Percentiles rank a stretch among this genome's conserved stretches.
Conservation (phyloP, 1,140 invertebrate species). For the Orchestia grillus region DNA sequence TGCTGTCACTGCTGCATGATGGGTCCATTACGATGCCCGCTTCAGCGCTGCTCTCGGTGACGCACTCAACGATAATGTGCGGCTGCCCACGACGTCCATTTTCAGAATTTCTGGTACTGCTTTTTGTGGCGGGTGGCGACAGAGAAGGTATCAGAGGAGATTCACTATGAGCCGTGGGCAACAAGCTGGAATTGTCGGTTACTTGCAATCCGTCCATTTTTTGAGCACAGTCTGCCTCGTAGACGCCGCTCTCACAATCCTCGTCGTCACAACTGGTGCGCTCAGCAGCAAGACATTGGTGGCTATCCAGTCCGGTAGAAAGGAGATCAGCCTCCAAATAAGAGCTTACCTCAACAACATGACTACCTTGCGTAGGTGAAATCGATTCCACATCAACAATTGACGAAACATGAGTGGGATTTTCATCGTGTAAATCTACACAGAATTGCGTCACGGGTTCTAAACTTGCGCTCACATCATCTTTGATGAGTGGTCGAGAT, state of each 20-base stretch:
- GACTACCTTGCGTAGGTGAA: neutral
- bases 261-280: neutral
- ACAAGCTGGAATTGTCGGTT: neutral
- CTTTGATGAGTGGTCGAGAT: neutral
- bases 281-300: neutral
- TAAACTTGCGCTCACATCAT: neutral
- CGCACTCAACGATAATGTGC: neutral
- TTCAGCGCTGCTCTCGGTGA: neutral
- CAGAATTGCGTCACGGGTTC: neutral
- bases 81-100: neutral
- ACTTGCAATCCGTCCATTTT: neutral
- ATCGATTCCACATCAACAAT: neutral
- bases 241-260: slow-evolving; percentile 28
- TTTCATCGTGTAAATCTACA: neutral
- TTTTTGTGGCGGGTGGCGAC: neutral
- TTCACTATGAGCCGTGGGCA: neutral
- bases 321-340: neutral
- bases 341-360: neutral
- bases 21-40: neutral
- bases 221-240: neutral
- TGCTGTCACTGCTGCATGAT: slow-evolving; percentile 23
- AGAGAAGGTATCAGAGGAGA: neutral
- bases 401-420: neutral
- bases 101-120: neutral
- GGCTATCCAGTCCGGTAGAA: neutral